Evolutionary conservation across 2,797 vertebrate genomes (phyloP), one percentile per base, ranked within the genome.

Genomic region (Pantherophis vulpinus): DNA sequence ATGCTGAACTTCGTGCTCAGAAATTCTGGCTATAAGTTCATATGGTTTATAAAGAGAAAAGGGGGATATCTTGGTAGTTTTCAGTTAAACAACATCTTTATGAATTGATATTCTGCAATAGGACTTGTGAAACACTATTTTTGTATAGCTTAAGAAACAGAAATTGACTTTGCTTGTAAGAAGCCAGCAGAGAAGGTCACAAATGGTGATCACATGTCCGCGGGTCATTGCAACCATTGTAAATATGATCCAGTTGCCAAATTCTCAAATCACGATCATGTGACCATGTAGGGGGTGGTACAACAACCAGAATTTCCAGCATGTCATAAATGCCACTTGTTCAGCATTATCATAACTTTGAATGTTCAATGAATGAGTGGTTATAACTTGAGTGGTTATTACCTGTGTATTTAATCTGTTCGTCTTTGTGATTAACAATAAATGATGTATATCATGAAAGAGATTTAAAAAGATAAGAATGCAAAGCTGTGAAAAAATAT

Each of bases 21-120:
- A 94, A 95, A 59, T 14, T 92, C 92, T 91, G 12, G 14, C 93
- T 94, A 10, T 70, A 93, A 93, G 42, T 25, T 66, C 63, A 14
- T 94, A 83, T 90, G 54, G n/a, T 20, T 94, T 91, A 9, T 89
- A 93, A 95, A 94, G 51, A 92, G 25, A 56, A 74, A 93, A 90
- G 89, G 23, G 58, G 61, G 16, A 58, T 5, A 89, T 93, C 6
- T 47, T 87, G 58, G 90, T 90, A 86, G 91, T 94, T 95, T 94
- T 90, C 55, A 14, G 79, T 90, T 86, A 55, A 18, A 20, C 1
- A 12, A 10, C 18, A 51, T 66, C 93, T 60, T 37, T 94, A n/a
- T 94, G 37, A 42, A 87, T 93, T 12, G 27, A 51, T 87, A 51
- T 70, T 91, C 13, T 59, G n/a, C 60, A 93, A 4, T n/a, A 18